Evolutionary conservation across 2,797 vertebrate genomes (phyloP).

Genomic region (Spheniscus humboldti): DNA sequence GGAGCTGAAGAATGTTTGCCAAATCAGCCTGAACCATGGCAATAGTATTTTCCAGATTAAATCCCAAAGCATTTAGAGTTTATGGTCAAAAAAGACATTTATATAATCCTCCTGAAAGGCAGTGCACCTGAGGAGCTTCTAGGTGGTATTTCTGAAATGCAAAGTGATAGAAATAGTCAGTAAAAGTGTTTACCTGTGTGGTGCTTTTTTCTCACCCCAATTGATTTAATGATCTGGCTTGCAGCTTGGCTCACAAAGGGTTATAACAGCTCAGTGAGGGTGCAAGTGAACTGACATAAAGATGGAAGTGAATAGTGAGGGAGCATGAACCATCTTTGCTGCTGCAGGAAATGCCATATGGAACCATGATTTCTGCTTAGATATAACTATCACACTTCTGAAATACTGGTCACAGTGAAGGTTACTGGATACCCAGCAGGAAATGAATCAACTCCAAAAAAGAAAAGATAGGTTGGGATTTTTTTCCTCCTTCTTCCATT

Average conservation of each 20-base stretch:
- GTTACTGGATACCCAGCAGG: not conserved
- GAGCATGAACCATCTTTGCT: not conserved
- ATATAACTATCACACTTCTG: not conserved
- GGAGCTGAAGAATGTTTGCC: not conserved
- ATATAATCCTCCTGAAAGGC: not conserved
- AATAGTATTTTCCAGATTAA: not conserved
- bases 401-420: not conserved
- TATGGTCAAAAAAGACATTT: not conserved
- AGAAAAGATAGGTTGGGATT: rapidly evolving
- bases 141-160: not conserved
- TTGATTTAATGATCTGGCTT: not conserved
- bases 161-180: not conserved
- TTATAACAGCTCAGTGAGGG: not conserved
- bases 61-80: not conserved
- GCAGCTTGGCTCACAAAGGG: not conserved
- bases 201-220: not conserved
- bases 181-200: not conserved
- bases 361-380: not conserved
- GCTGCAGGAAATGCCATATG: not conserved
- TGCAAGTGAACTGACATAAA: not conserved
- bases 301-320: not conserved
- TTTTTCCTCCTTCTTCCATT: not conserved
- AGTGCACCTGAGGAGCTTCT: not conserved
- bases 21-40: not conserved
- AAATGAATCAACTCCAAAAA: not conserved